phyloP scores from a whole-genome alignment of 1,140 invertebrate genomes.

The Drosophila littoralis region DNA sequence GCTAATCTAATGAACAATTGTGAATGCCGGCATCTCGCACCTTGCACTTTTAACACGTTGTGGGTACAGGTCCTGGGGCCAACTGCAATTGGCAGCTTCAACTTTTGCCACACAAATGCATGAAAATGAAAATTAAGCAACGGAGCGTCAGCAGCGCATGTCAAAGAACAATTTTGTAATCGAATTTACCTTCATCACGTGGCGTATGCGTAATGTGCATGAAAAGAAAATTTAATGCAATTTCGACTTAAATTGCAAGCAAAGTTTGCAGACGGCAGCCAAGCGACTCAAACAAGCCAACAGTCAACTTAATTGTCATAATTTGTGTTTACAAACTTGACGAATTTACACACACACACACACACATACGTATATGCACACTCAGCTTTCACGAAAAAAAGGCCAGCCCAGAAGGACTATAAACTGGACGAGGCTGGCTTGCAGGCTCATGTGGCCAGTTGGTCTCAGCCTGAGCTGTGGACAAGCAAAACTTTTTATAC shows the following conservation, averaged over 20 bases:
- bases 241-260: constrained; percentile 65
- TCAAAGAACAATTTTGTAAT: constrained; percentile 57
- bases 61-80: constrained; percentile 29
- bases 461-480: constrained; percentile 46
- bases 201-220: constrained; percentile 50
- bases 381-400: constrained; percentile 10
- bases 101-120: constrained; percentile 57
- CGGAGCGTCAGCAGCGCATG: constrained; percentile 12
- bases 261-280: constrained; percentile 63
- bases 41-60: constrained; percentile 63
- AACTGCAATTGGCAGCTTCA: constrained; percentile 61
- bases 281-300: constrained; percentile 57
- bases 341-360: constrained; percentile 60
- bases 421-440: constrained; percentile 10
- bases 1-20: constrained; percentile 83
- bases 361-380: background rate
- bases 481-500: constrained; percentile 56
- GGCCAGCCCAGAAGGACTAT: background rate
- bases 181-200: constrained; percentile 58
- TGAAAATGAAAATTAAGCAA: constrained; percentile 54
- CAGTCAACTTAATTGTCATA: constrained; percentile 82
- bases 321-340: constrained; percentile 80
- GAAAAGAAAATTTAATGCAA: constrained; percentile 64
- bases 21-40: constrained; percentile 58
- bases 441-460: constrained; percentile 67